phyloP scores from a whole-genome alignment of 2,888 invertebrate genomes.

The Ametastegia equiseti region DNA sequence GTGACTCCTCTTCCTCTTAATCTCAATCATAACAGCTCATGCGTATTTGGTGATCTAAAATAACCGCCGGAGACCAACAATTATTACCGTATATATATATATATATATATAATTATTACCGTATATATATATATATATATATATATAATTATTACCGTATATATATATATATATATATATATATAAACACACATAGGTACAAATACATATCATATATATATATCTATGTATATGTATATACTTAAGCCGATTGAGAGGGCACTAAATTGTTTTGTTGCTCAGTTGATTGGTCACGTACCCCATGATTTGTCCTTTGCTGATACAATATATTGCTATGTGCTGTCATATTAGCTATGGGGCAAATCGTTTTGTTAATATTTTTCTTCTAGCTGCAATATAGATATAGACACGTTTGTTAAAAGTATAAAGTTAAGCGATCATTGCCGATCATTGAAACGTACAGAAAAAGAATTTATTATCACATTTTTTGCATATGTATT shows the following conservation, averaged over 20 bases:
- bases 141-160: constrained; percentile 1
- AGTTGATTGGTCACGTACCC: neutral
- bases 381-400: neutral
- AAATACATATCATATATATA: no score
- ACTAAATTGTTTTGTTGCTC: constrained; percentile 27
- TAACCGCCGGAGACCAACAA: constrained; percentile 20
- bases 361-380: neutral
- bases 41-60: neutral
- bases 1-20: neutral
- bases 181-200: no score
- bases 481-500: no score
- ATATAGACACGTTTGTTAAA: neutral
- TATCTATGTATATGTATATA: neutral
- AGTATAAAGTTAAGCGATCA: no score
- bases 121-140: neutral
- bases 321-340: neutral
- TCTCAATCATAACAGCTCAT: constrained; percentile 3
- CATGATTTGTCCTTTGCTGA: constrained; percentile 22
- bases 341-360: neutral
- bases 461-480: no score
- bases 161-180: neutral
- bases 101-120: no score
- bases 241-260: neutral
- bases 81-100: neutral
- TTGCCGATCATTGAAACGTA: no score